Evolutionary conservation across 1,140 invertebrate genomes (phyloP), one percentile per base, ranked within the genome.

Genomic region (Drosophila ironensis): DNA sequence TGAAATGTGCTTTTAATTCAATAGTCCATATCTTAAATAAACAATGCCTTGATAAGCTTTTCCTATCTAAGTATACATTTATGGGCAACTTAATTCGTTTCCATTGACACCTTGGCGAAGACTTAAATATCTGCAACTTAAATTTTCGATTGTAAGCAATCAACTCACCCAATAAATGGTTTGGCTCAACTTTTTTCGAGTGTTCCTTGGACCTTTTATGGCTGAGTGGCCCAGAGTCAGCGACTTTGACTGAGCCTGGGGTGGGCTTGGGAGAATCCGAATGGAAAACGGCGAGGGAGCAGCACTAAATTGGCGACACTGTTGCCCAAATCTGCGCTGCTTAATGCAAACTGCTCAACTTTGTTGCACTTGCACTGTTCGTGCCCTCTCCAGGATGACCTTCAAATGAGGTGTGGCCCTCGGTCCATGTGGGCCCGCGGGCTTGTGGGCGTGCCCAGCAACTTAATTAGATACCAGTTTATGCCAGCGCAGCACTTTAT

Each of bases 251-350:
- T n/a, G n/a, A n/a, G n/a, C n/a, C n/a, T n/a, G n/a, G n/a, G n/a
- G n/a, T n/a, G n/a, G 57, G 28, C 57, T 42, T 20, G 3, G 19
- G 14, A 5, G 33, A 7, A 37, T 17, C 33, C 41, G 24, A 25
- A 24, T n/a, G 46, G 12, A 27, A 8, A 27, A 50, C 1, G 42
- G 25, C 44, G 3, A 14, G 20, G 40, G 35, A 56, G 25, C 22
- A 22, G 45, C 69, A 82, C 78, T 82, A 82, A 84, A 70, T 42
- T 70, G 78, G 46, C 50, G 80, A 82, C 78, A 82, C 57, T 82
- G 78, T 86, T 86, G 78, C 78, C 69, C 48, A 84, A 82, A 77
- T 82, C 77, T 77, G 57, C 57, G 61, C 72, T 73, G 57, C 73
- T 77, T 73, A 73, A 73, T 57, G 78, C 80, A 78, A 84, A 68